These are phyloP conservation scores for Proterorhinus semilunaris DNA, from an alignment of 2,113 vertebrate species.

Conservation along the genomic window DNA sequence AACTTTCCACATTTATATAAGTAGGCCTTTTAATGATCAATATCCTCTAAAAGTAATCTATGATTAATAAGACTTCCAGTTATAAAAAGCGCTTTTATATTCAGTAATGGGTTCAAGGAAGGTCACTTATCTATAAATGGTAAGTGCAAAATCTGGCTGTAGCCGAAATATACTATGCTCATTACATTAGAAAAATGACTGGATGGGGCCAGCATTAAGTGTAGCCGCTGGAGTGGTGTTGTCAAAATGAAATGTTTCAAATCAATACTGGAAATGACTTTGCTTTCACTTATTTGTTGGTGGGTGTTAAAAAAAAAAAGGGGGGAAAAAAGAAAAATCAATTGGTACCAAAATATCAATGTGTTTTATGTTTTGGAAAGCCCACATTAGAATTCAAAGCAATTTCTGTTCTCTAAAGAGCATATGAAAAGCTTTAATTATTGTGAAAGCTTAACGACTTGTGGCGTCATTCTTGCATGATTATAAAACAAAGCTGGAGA, in stretches of 20 bases:
- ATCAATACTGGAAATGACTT: constrained; percentile 10
- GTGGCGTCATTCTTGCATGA: constrained; percentile 21
- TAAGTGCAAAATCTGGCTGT: constrained; percentile 7
- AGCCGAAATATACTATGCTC: neutral
- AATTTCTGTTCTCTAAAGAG: constrained; percentile 36
- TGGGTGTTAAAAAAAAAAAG: neutral
- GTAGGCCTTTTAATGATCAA: neutral
- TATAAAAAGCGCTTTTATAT: constrained; percentile 10
- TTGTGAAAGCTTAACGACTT: constrained; percentile 19
- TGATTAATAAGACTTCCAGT: neutral
- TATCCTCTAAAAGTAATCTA: constrained; percentile 8
- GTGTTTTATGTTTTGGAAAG: constrained; percentile 14
- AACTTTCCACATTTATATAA: neutral
- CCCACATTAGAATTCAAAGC: constrained; percentile 2
- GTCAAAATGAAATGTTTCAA: constrained; percentile 10
- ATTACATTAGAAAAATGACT: neutral
- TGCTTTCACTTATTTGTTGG: constrained; percentile 1
- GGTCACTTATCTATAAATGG: constrained; percentile 9
- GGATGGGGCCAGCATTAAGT: neutral
- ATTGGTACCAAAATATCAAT: neutral
- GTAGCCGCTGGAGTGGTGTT: neutral
- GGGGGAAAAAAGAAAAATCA: neutral
- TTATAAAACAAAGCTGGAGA: constrained; percentile 29
- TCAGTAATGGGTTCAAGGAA: constrained; percentile 8
- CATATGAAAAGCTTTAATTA: constrained; percentile 39